phyloP scores from a whole-genome alignment of 2,888 invertebrate species.

The Linyphia triangularis region DNA sequence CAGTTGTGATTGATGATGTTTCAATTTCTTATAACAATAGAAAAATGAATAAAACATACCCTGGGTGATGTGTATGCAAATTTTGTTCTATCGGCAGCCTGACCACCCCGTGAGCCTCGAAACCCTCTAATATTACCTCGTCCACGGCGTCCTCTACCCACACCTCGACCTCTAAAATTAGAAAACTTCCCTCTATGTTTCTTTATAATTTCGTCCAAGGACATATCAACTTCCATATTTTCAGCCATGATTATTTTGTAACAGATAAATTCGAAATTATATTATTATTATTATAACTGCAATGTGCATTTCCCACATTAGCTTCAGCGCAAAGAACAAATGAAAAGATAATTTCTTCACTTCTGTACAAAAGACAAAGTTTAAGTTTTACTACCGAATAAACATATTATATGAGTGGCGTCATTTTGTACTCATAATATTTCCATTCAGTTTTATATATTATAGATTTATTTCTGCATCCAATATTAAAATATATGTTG shows the following conservation, averaged over 20 bases:
- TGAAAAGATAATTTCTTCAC: too few relatives aligned
- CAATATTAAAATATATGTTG: too few relatives aligned
- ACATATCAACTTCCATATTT: constrained; percentile 92
- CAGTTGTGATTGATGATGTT: too few relatives aligned
- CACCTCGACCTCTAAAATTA: constrained; percentile 81
- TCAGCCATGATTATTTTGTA: constrained; percentile 87
- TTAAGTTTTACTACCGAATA: too few relatives aligned
- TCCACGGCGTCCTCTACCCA: constrained; percentile 46
- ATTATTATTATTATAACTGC: neutral
- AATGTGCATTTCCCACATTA: too few relatives aligned
- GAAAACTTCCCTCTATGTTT: constrained; percentile 83
- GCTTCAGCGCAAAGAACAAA: too few relatives aligned
- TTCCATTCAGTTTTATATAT: too few relatives aligned
- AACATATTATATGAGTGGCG: too few relatives aligned
- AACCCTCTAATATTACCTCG: constrained; percentile 79
- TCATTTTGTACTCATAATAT: too few relatives aligned
- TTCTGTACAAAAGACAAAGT: too few relatives aligned
- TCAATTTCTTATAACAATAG: too few relatives aligned
- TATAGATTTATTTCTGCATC: too few relatives aligned
- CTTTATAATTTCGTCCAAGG: constrained; percentile 97
- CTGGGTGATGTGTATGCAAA: constrained; percentile 81
- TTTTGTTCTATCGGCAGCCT: constrained; percentile 26
- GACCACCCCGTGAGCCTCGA: constrained; percentile 81
- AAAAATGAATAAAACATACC: constrained; percentile 82
- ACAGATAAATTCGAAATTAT: neutral